phyloP scores from a whole-genome alignment of 2,113 vertebrate species.

The Penelope pileata region DNA sequence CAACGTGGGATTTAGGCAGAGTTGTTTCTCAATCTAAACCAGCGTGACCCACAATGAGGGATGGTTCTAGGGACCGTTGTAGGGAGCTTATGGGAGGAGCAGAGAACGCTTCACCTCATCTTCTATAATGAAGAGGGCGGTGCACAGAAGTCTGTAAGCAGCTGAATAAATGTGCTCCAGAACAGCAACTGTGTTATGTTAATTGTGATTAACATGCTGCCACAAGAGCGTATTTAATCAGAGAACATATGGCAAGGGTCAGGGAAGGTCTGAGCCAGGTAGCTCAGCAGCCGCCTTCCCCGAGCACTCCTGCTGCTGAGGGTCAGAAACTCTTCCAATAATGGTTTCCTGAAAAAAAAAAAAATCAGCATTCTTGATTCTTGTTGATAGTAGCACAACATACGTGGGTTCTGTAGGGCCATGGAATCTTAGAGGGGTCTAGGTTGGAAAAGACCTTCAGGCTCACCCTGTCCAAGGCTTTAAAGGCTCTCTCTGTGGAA shows the following conservation, averaged over 20 bases:
- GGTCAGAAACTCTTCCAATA: neutral
- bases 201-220: neutral
- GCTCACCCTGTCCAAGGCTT: neutral
- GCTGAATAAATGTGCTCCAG: neutral
- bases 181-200: neutral
- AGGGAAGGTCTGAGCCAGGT: neutral
- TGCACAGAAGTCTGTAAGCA: neutral
- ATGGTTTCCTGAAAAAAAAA: neutral
- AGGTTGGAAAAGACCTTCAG: neutral
- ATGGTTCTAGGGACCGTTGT: neutral
- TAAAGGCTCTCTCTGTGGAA: neutral
- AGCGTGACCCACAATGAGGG: neutral
- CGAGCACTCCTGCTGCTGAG: neutral
- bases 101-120: neutral
- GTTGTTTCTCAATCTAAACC: neutral
- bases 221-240: neutral
- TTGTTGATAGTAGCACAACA: neutral
- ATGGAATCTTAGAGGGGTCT: neutral
- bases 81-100: neutral
- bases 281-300: neutral
- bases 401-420: neutral
- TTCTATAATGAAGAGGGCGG: neutral
- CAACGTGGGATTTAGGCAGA: neutral
- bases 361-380: neutral
- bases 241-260: neutral